Conservation (phyloP, 1,140 invertebrate genomes). For the Drosophila sproati region DNA sequence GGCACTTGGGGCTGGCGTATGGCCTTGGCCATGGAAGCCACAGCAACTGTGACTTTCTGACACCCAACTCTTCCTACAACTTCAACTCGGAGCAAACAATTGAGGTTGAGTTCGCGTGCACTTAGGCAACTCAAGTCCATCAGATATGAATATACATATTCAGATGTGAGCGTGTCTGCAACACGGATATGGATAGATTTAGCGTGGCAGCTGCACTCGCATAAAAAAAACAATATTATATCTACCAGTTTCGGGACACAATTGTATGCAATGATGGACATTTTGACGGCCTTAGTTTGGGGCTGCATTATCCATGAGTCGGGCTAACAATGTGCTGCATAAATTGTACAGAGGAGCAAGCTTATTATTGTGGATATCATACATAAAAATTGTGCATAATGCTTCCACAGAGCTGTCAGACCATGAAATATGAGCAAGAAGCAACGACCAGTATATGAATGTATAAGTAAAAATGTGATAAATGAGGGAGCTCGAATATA, state of each 20-base stretch:
- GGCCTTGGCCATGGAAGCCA: slow-evolving; percentile 66
- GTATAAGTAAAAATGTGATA: not conserved
- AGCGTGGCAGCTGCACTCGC: slow-evolving; percentile 47
- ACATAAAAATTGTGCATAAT: slow-evolving; percentile 31
- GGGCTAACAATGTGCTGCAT: slow-evolving; percentile 47
- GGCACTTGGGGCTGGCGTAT: slow-evolving; percentile 17
- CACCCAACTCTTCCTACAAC: not conserved
- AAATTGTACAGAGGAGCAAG: slow-evolving; percentile 39
- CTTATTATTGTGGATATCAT: slow-evolving; percentile 26
- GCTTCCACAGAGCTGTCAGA: slow-evolving; percentile 5
- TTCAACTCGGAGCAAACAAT: slow-evolving; percentile 46
- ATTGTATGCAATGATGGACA: slow-evolving; percentile 49
- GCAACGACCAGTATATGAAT: not conserved
- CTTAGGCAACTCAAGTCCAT: slow-evolving; percentile 27
- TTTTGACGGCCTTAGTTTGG: slow-evolving; percentile 45
- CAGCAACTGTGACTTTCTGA: not conserved
- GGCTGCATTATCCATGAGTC: slow-evolving; percentile 20
- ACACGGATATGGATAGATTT: slow-evolving; percentile 49
- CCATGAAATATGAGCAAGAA: not conserved
- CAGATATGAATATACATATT: slow-evolving; percentile 42
- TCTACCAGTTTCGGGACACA: slow-evolving; percentile 10
- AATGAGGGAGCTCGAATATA: no score
- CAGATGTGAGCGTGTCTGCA: slow-evolving; percentile 21
- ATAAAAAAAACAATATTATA: slow-evolving; percentile 29
- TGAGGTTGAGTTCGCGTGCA: slow-evolving; percentile 58